Evolutionary conservation across 2,888 invertebrate species (phyloP), one percentile per base, ranked within the genome.

Genomic region (Diploptera punctata): DNA sequence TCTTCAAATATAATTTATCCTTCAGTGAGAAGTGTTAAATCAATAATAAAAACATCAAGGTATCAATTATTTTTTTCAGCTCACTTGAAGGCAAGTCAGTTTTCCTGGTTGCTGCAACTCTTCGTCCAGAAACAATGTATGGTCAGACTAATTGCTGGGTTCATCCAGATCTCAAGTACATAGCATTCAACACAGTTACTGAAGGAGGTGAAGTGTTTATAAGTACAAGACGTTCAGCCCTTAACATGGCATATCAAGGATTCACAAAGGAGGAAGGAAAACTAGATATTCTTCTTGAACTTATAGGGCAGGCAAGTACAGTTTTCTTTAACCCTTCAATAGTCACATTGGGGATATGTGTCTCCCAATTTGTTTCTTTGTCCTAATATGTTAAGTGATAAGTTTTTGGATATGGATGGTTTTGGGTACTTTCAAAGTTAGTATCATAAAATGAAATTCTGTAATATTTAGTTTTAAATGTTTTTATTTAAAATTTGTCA

Each of bases 121-220:
- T 99, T n/a, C 88, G 99, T 73, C 98, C 99, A 1, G 99, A 99
- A 85, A 99, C 99, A 0, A 99, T 99, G 99, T 99, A 98, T 81
- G 99, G 99, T 0, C 99, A 99, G 85, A 99, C 99, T 0, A 99
- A 99, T 82, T 99, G 98, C 82, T 99, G 99, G 98, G 83, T 99
- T 3, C 93, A 93, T 80, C 99, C 99, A 0, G 97, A 98, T 80
- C 94, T 99, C 81, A 90, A 89, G 76, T 99, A 99, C 81, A 90
- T 98, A 76, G 97, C 94, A 0, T 94, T 97, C 81, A 87, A 90
- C 79, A 90, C 91, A 0, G 86, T 87, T 16, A 84, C 87, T 52
- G 86, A 86, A 57, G 84, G 87, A 49, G 86, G 86, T 60, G 95
- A 97, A 75, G 86, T 99, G 44, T 98, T 93, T 83, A 87, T 99